These are phyloP conservation scores for Argynnis bischoffii DNA, from an alignment of 2,888 invertebrate genomes.

Conservation along the genomic window DNA sequence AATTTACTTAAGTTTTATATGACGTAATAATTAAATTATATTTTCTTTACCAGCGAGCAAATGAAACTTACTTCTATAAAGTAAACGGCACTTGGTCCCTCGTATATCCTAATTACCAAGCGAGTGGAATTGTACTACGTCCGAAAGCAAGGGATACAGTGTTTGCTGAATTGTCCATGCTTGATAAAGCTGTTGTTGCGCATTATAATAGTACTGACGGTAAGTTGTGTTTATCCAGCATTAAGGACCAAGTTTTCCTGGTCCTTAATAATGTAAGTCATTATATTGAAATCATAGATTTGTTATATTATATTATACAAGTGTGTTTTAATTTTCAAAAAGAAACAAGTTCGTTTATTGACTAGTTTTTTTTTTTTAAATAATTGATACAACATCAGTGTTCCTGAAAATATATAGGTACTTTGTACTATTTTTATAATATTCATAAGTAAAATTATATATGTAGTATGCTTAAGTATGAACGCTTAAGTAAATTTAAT, in stretches of 20 bases:
- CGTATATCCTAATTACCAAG: conserved; percentile 70
- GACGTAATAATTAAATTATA: background rate
- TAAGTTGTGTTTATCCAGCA: conserved; percentile 44
- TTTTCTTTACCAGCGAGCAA: conserved; percentile 69
- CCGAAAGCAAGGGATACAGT: conserved; percentile 71
- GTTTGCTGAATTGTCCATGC: conserved; percentile 63
- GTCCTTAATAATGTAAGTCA: too few relatives aligned
- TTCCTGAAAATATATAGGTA: background rate
- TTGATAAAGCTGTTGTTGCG: conserved; percentile 61
- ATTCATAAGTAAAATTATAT: background rate
- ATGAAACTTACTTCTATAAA: conserved; percentile 84
- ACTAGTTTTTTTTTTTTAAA: too few relatives aligned
- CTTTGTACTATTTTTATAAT: background rate
- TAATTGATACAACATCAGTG: too few relatives aligned
- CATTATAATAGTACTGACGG: conserved; percentile 77
- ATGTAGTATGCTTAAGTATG: background rate
- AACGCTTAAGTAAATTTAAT: background rate
- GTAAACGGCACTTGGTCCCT: conserved; percentile 87
- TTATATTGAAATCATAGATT: too few relatives aligned
- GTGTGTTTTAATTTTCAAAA: too few relatives aligned
- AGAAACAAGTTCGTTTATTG: too few relatives aligned
- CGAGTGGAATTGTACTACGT: conserved; percentile 53
- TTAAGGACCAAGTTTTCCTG: too few relatives aligned
- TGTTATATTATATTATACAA: too few relatives aligned
- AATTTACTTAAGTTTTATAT: background rate